Conservation (phyloP, 2,113 vertebrate genomes). For the Pogona vitticeps region DNA sequence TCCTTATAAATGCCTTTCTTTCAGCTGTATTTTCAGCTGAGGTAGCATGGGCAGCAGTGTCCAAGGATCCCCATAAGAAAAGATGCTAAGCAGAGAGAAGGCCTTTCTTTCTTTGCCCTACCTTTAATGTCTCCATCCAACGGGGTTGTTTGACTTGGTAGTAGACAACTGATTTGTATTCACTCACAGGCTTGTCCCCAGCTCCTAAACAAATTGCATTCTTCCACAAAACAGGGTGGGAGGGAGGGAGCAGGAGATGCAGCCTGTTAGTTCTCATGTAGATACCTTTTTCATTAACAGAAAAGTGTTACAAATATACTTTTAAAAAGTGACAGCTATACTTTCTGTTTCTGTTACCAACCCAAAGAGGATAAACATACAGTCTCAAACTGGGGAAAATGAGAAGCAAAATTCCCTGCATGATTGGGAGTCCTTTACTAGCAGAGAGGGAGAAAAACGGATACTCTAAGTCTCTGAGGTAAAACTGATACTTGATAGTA, state of each 20-base stretch:
- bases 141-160: constrained; percentile 97
- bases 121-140: constrained; percentile 98
- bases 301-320: not conserved
- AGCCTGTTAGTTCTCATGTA: not conserved
- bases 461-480: too few species aligned
- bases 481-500: too few species aligned
- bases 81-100: accelerated
- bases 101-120: constrained; percentile 21
- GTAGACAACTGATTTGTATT: constrained; percentile 94
- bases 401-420: not conserved
- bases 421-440: too few species aligned
- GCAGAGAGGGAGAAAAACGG: too few species aligned
- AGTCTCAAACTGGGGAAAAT: not conserved
- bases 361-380: not conserved
- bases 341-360: not conserved
- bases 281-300: constrained; percentile 14
- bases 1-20: constrained; percentile 19
- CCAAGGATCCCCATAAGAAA: not conserved
- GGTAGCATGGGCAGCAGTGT: not conserved
- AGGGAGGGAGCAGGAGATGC: not conserved
- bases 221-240: constrained; percentile 49
- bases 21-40: not conserved
- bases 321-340: not conserved
- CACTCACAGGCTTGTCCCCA: constrained; percentile 87
- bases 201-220: constrained; percentile 93